These are phyloP conservation scores for Lepus timidus DNA, from an alignment of 2,113 vertebrate species.

Conservation along the genomic window DNA sequence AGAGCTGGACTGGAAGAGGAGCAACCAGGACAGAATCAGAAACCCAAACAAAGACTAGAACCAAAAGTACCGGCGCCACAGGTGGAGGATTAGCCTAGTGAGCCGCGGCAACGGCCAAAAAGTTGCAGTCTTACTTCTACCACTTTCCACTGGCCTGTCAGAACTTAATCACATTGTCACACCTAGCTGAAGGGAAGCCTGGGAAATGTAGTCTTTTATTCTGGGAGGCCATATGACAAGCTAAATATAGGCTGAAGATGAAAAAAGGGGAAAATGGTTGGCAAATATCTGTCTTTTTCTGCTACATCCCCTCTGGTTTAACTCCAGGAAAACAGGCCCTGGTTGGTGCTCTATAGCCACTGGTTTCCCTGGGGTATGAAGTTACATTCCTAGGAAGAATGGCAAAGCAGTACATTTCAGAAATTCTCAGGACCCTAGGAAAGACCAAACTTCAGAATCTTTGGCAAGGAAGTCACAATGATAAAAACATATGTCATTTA, in stretches of 20 bases:
- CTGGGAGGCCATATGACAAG: neutral
- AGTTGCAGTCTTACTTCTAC: neutral
- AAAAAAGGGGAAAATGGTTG: neutral
- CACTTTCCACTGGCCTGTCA: neutral
- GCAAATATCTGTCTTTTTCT: neutral
- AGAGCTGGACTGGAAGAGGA: no score
- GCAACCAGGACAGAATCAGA: no score
- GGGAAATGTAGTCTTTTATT: constrained; percentile 65
- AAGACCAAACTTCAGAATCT: constrained; percentile 47
- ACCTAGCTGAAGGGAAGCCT: constrained; percentile 7
- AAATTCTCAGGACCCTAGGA: constrained; percentile 23
- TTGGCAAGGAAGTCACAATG: neutral
- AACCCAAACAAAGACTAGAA: no score
- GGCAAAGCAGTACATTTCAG: neutral
- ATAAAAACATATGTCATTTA: constrained; percentile 1
- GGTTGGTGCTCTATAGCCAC: neutral
- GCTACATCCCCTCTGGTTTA: neutral
- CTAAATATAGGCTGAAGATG: constrained; percentile 3
- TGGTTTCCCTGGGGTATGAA: neutral
- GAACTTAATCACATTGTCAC: neutral
- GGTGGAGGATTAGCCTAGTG: no score
- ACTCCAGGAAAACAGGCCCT: neutral
- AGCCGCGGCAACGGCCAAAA: neutral
- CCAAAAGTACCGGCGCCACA: no score
- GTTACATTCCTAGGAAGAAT: constrained; percentile 35